phyloP scores from a whole-genome alignment of 1,140 invertebrate species.

The Argopecten irradians region DNA sequence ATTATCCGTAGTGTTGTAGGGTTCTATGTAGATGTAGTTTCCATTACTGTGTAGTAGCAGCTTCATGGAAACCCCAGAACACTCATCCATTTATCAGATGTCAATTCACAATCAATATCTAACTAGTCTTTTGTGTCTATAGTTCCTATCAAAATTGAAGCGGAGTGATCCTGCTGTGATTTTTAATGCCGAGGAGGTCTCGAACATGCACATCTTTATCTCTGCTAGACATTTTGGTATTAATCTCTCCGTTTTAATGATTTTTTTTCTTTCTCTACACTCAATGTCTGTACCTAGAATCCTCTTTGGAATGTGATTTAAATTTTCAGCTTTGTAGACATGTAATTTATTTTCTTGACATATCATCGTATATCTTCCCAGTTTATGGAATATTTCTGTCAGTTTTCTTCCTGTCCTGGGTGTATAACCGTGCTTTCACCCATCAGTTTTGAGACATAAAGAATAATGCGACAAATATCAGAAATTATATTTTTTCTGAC shows the following conservation, averaged over 20 bases:
- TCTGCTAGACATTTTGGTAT: background rate
- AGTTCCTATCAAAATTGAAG: slow-evolving; percentile 16
- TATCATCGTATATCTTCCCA: background rate
- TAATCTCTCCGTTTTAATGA: background rate
- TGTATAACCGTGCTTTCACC: too few species aligned
- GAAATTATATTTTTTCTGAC: too few species aligned
- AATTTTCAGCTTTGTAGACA: background rate
- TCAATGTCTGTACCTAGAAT: background rate
- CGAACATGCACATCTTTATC: background rate
- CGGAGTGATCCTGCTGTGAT: background rate
- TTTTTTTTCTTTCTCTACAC: background rate
- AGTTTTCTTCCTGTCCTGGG: background rate
- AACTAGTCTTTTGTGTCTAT: slow-evolving; percentile 1
- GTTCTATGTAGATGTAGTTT: background rate
- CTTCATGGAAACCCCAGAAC: background rate
- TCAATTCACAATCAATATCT: background rate
- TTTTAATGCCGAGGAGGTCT: slow-evolving; percentile 1
- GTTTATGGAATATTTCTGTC: background rate
- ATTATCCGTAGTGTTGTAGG: background rate
- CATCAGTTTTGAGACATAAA: too few species aligned
- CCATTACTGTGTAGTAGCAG: background rate
- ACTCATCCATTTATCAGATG: background rate
- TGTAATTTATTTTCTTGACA: background rate
- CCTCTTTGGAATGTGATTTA: background rate
- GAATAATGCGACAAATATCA: too few species aligned